Percentiles rank a stretch among this genome's conserved stretches.
Conservation (phyloP, 1,140 invertebrate species). For the Subanguina moxae region DNA sequence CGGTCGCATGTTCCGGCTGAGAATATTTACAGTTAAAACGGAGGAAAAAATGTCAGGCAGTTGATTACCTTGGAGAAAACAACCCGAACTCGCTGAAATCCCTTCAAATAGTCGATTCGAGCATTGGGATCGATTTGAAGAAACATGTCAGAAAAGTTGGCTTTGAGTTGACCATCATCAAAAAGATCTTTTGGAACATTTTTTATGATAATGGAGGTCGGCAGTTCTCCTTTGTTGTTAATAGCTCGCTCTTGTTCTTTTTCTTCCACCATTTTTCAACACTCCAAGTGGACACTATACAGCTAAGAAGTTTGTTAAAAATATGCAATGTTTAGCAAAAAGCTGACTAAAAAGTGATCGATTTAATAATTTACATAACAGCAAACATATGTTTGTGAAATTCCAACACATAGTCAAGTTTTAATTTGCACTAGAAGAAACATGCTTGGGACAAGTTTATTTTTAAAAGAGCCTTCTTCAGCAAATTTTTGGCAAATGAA, state of each 20-base stretch:
- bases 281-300: too few relatives aligned
- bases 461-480: too few relatives aligned
- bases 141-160: slow-evolving; percentile 53
- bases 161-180: slow-evolving; percentile 42
- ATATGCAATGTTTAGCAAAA: too few relatives aligned
- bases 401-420: too few relatives aligned
- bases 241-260: slow-evolving; percentile 16
- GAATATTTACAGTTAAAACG: slow-evolving; percentile 7
- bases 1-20: slow-evolving; percentile 50
- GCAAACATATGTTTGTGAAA: too few relatives aligned
- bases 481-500: too few relatives aligned
- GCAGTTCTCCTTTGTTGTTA: slow-evolving; percentile 50
- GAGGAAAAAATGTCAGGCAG: neutral
- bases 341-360: too few relatives aligned
- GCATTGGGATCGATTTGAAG: slow-evolving; percentile 45
- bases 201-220: slow-evolving; percentile 55
- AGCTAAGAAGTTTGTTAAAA: too few relatives aligned
- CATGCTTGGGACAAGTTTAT: too few relatives aligned
- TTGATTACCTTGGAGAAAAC: slow-evolving; percentile 41
- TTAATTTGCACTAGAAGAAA: too few relatives aligned
- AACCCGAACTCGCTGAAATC: slow-evolving; percentile 55
- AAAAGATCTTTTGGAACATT: slow-evolving; percentile 54
- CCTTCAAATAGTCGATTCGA: slow-evolving; percentile 56
- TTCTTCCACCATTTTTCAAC: slow-evolving; percentile 16
- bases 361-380: too few relatives aligned